Evolutionary conservation across 1,140 invertebrate species (phyloP), one percentile per base, ranked within the genome.

Genomic region (Mesaphorura yosii): DNA sequence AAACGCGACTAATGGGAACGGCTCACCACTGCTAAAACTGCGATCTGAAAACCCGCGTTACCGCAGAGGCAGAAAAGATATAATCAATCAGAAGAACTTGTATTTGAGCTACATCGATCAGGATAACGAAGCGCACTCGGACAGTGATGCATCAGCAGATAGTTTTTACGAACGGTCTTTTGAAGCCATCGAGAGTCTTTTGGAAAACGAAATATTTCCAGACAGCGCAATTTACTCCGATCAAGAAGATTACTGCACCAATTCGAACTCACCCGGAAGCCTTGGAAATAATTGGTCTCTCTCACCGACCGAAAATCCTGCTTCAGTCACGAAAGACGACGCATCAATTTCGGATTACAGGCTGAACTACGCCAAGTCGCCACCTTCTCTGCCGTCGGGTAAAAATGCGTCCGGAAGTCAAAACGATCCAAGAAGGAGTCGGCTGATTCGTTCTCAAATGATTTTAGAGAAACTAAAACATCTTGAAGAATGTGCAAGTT

Each of bases 221-320:
- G 85, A 88, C 66, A 86, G 83, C 63, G 85, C 85, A 60, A 83
- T 87, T 65, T 88, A 87, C 63, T 87, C 84, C 47, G 85, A 88
- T 59, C 74, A 72, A 19, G 80, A 81, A 34, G 75, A 81, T 52
- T 10, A 17, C 48, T 62, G 0, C 44, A 64, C 39, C 54, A 47
- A 41, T 58, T 58, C 39, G 28, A 55, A 22, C 46, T 57, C 58
- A 44, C 51, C 44, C 20, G 50, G 39, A 38, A 48, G 41, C 23
- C 42, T 17, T 20, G 46, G 12, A 45, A 15, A 48, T 12, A 57
- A 59, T 2, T 66, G 59, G 23, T 17, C 40, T 6, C 69, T 69
- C 49, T 5, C 66, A 66, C 3, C 72, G 71, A 2, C 72, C 71
- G 0, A 22, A 7, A 17, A 14, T 12, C 17, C 22, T 6, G 40